Evolutionary conservation across 2,113 vertebrate genomes (phyloP).

Genomic region (Catharus minimus): DNA sequence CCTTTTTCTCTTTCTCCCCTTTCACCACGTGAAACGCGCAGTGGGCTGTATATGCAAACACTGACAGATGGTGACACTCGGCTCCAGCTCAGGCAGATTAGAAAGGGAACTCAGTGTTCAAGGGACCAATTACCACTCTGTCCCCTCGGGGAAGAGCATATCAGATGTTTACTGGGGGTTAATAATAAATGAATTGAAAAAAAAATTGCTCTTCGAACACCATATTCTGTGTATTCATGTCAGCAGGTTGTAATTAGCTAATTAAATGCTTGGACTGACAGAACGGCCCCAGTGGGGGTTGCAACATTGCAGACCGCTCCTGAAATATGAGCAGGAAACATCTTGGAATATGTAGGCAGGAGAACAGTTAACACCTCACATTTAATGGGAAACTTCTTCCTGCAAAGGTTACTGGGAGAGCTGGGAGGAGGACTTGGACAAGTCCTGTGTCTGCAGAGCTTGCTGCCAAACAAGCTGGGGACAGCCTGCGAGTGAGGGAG

Average conservation of each 20-base stretch:
- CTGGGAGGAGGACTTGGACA: constrained; percentile 32
- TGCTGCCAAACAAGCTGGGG: neutral
- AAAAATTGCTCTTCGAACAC: constrained; percentile 62
- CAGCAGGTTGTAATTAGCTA: constrained; percentile 79
- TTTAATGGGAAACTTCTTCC: constrained; percentile 52
- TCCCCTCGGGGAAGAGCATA: constrained; percentile 75
- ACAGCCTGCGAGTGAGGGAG: neutral
- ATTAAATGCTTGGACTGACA: constrained; percentile 77
- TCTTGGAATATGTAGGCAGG: constrained; percentile 63
- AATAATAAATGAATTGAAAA: constrained; percentile 74
- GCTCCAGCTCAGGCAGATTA: constrained; percentile 69
- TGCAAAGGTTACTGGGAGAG: constrained; percentile 47
- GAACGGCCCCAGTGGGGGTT: constrained; percentile 64
- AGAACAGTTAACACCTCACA: constrained; percentile 49
- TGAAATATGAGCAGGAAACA: constrained; percentile 70
- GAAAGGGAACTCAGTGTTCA: constrained; percentile 72
- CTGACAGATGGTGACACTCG: constrained; percentile 78
- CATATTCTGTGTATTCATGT: constrained; percentile 67
- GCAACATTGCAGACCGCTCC: constrained; percentile 40
- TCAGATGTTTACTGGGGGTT: constrained; percentile 73
- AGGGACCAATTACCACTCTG: constrained; percentile 76
- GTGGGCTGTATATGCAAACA: constrained; percentile 67
- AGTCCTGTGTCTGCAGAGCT: neutral
- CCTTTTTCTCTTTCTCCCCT: constrained; percentile 54
- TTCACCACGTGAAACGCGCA: constrained; percentile 33